Base-by-base conservation (phyloP, 2,797 vertebrate species). In the Darevskia nairensis region DNA sequence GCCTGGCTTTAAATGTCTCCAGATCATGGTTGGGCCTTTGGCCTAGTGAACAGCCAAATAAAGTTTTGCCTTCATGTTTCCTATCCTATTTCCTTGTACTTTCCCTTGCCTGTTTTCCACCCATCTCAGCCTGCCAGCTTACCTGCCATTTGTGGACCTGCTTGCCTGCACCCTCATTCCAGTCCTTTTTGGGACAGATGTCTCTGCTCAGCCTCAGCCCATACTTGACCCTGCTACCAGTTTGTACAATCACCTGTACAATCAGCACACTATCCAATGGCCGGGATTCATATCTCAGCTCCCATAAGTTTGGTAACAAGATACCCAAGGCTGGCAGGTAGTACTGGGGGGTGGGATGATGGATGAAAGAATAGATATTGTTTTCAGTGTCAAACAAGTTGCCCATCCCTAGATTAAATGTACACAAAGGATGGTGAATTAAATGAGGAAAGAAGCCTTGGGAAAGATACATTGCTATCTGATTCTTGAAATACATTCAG, bases 321-420 rank as follows among this genome's bases (percentile, higher is more conserved):
- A 25, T 11, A 25, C 39, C 59, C 6, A 64, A 41, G 44, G 44
- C 8, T 68, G 72, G 83, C 44, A 77, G 44, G 55, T 3, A 27
- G 5, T 19, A 74, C 23, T 71, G 10, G 74, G 39, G 39, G 39
- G 39, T 3, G 39, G 39, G 4, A 4, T 41, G 46, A 68, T 23
- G 25, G 25, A 72, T 76, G 1, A 29, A 80, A 64, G 4, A 59
- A 44, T 32, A 8, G 50, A 84, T 17, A 27, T 72, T 15, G 27
- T 69, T 79, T 86, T 80, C 32, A 44, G 46, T 72, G 32, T 61
- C 46, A 72, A 82, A 71, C 64, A 84, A 78, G 25, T 61, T 79
- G 27, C 10, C 64, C 11, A 41, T 32, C 29, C 10, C 41, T 81
- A 64, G 79, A 50, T 84, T 78, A 61, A 46, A 39, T 35, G 23